A percentile compares a stretch with the other conserved stretches of the same genome.
Evolutionary conservation across 2,113 vertebrate genomes (phyloP).

Genomic region (Gadus macrocephalus): DNA sequence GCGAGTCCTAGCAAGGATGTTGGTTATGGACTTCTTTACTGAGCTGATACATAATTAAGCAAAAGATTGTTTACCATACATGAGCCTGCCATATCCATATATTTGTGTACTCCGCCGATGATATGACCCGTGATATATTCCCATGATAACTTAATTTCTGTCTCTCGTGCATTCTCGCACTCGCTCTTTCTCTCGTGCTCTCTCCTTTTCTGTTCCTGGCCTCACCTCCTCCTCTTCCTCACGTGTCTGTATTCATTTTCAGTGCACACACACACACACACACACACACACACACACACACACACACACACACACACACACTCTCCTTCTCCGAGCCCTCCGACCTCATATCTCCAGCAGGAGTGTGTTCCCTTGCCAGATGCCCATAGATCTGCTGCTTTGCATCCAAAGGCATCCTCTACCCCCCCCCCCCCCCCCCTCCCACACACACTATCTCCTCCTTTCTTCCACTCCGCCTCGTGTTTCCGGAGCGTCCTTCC

Average conservation of each 20-base stretch:
- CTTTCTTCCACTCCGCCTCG: background rate
- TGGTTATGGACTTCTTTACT: too few species aligned
- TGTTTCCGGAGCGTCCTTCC: background rate
- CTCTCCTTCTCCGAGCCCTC: background rate
- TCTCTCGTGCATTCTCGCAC: background rate
- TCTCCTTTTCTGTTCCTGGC: background rate
- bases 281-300: too few species aligned
- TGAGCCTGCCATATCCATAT: too few species aligned
- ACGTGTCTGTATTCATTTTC: background rate
- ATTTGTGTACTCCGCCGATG: too few species aligned
- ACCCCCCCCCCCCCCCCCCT: slow-evolving; percentile 1
- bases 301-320: too few species aligned
- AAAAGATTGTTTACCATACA: too few species aligned
- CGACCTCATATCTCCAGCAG: background rate
- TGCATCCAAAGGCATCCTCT: background rate
- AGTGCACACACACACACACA: too few species aligned
- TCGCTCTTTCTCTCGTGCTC: background rate
- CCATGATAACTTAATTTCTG: background rate
- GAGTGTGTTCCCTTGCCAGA: too few species aligned
- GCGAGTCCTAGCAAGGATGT: too few species aligned
- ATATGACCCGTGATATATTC: too few species aligned
- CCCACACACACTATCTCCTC: background rate
- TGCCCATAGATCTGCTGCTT: too few species aligned
- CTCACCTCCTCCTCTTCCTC: background rate
- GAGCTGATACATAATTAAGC: too few species aligned